Evolutionary conservation across 2,888 invertebrate genomes (phyloP), one percentile per base, ranked within the genome.

Genomic region (Xestia sexstrigata): DNA sequence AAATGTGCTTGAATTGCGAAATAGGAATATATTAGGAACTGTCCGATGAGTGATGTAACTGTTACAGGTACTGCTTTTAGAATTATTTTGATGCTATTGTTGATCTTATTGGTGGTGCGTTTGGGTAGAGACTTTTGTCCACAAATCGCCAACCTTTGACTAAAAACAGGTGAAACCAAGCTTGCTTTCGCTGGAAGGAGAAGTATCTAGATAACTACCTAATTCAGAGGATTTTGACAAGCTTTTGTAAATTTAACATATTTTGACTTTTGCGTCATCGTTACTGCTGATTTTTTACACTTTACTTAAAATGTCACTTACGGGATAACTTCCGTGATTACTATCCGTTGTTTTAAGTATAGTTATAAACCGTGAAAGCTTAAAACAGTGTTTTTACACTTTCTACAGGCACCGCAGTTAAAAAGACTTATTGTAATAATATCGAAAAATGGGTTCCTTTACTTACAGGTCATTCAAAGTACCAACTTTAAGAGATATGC

Each of bases 21-120:
- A 81, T 79, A 35, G 55, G 74, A 81, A 83, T 81, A 67, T 55
- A 83, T 83, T 78, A 66, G 35, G 39, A 68, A 69, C 9, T 58
- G 71, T 35, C n/a, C 35, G 26, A n/a, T 83, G 30, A 45, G 23
- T 67, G 52, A 69, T 35, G 63, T 77, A 62, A 65, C 55, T 11
- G 26, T n/a, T 82, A 49, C 39, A 30, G 30, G 70, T 45, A 20
- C 8, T 7, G 23, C 0, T 20, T 42, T 30, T 5, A 11, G 17
- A 26, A 35, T 63, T 1, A n/a, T 72, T 47, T 39, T 30, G 17
- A 30, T 8, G 35, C 26, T 42, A 62, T 52, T 52, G 79, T 52
- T 62, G n/a, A 35, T 35, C 17, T 35, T 15, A 23, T 49, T 15
- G 26, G 20, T 17, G 52, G 17, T 35, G 26, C 39, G 39, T 39